Base-by-base conservation (phyloP, 2,113 vertebrate genomes). In the Dasyprocta punctata region DNA sequence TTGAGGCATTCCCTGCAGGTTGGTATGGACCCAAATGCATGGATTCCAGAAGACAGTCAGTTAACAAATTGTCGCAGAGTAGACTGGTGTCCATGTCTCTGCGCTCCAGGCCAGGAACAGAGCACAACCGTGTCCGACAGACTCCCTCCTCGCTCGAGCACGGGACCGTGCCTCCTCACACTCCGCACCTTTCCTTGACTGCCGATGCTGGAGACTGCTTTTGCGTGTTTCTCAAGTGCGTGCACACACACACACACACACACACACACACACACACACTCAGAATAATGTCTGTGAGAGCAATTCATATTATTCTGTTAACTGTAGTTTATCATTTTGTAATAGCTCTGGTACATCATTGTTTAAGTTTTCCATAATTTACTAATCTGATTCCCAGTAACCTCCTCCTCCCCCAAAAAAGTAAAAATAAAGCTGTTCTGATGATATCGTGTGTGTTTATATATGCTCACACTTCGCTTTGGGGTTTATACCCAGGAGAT, bases 391-490 rank as follows among this genome's bases (percentile, higher is more conserved):
- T n/a, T n/a, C n/a, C n/a, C n/a, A n/a, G n/a, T n/a, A n/a, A n/a
- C n/a, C n/a, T n/a, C n/a, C n/a, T n/a, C n/a, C n/a, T n/a, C n/a
- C n/a, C n/a, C n/a, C n/a, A n/a, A n/a, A n/a, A 54, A 19, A 56
- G 54, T 56, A 17, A 12, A 83, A 82, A 33, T 30, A 2, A 4
- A 2, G 49, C 30, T 30, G 13, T 30, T 36, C 26, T 5, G 38
- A 54, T 3, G 11, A 33, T 3, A 10, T 10, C 8, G 1, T 11
- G 30, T 54, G 11, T 28, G 28, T 3, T 33, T 30, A 6, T 2
- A 4, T 1, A 0, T 4, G 0, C 54, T 20, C 7, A 8, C 17
- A 2, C 2, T 1, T 54, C 17, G 14, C 52, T 41, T 0, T 24
- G 56, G 33, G 36, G 16, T 5, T 16, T 54, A 9, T 4, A 6